Base-by-base conservation (phyloP, 2,888 invertebrate species). In the Chromoteleia sp. region DNA sequence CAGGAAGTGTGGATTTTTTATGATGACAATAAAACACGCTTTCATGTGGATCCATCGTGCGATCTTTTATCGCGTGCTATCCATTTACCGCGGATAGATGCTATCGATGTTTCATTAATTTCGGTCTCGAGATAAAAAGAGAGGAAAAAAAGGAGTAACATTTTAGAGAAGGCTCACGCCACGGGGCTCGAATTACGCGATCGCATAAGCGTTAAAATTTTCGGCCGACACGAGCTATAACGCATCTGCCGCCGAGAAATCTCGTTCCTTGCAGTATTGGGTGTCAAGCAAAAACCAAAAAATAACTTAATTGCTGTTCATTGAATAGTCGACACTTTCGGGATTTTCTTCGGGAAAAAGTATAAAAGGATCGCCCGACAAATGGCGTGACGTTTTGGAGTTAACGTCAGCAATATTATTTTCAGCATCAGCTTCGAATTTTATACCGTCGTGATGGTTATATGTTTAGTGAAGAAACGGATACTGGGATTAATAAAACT, bases 1-100 rank as follows among this genome's bases (percentile, higher is more conserved):
- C 80, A 80, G 80, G 80, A 80, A 80, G 80, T 80, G 68, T 74
- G 19, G 61, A 74, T 61, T 61, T 78, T 79, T 79, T 79, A 79
- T 74, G 67, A 61, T 12, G 73, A 68, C 79, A 68, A 70, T 80
- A 80, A 80, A 74, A 74, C 61, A 63, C 59, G 61, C 33, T 74
- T 74, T 80, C 56, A 71, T 25, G 63, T 65, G 45, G 30, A 41
- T 17, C 43, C 54, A 45, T 52, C 43, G 12, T 15, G 56, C 14
- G 61, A 63, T 67, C 54, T 10, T 68, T 74, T 80, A 80, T 80
- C 79, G 68, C 67, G 67, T 68, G 74, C 68, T 58, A 74, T 74
- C 74, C 74, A 59, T 61, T 68, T 45, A 41, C 61, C 36, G 59
- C 48, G 48, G 29, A 63, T 70, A 74, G 74, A 74, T 80, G 67